Evolutionary conservation across 2,888 invertebrate species (phyloP).

Genomic region (Biston stratarius): DNA sequence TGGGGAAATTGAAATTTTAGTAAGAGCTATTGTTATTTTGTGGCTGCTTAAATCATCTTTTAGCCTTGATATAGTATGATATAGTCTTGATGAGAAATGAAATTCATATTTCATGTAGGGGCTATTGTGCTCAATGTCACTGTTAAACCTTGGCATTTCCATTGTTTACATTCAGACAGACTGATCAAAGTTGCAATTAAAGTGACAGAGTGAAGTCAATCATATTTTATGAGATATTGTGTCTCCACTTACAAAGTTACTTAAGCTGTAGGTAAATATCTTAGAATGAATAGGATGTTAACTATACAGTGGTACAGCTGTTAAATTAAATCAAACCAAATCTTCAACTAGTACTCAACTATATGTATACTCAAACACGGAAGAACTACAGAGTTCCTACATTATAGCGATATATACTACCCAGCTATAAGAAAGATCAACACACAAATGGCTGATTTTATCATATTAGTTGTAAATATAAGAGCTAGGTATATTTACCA

Average conservation of each 20-base stretch:
- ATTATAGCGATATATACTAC: no score
- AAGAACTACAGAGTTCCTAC: no score
- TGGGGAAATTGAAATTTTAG: conserved; percentile 4
- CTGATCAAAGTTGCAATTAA: conserved; percentile 13
- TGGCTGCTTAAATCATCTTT: background rate
- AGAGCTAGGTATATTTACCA: no score
- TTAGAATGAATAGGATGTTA: no score
- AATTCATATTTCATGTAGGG: conserved; percentile 7
- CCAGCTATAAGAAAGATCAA: no score
- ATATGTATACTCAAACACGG: no score
- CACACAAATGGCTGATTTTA: no score
- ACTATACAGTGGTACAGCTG: no score
- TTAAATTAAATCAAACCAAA: no score
- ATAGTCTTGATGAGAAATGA: conserved; percentile 5
- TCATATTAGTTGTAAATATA: no score
- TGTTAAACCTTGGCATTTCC: conserved; percentile 20
- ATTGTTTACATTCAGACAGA: conserved; percentile 23
- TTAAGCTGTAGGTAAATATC: no score
- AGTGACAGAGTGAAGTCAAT: conserved; percentile 10
- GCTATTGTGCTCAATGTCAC: conserved; percentile 18
- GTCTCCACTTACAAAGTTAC: background rate
- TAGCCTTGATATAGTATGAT: background rate
- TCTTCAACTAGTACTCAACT: no score
- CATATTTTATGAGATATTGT: conserved; percentile 8
- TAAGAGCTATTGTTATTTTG: conserved; percentile 1